phyloP scores from a whole-genome alignment of 2,797 vertebrate species.

The Mormyrus proboscirostris region DNA sequence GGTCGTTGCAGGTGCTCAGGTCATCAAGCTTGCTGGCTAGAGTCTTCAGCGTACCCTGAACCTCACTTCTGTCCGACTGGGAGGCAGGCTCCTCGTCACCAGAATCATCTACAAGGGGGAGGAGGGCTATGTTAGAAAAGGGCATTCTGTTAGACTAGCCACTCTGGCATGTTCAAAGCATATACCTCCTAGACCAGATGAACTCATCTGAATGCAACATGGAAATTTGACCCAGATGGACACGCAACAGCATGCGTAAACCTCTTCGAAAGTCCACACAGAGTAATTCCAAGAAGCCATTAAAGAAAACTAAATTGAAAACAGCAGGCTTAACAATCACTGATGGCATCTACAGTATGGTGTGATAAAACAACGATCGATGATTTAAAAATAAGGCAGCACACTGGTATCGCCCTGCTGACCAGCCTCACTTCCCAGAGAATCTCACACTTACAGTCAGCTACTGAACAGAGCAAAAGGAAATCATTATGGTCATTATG shows the following conservation, averaged over 20 bases:
- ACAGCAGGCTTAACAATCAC: neutral
- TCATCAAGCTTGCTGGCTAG: constrained; percentile 89
- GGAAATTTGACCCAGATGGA: neutral
- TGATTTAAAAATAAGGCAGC: neutral
- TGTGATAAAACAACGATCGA: neutral
- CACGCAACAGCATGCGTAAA: neutral
- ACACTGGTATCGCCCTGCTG: neutral
- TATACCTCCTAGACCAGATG: neutral
- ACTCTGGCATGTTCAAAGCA: neutral
- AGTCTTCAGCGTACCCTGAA: constrained; percentile 78
- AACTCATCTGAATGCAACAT: neutral
- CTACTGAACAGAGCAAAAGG: neutral
- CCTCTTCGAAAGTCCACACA: neutral
- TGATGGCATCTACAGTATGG: neutral
- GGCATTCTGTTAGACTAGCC: neutral
- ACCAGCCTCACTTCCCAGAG: neutral
- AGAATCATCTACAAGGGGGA: constrained; percentile 78
- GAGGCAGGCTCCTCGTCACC: constrained; percentile 84
- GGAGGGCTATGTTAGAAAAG: neutral
- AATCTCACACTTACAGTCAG: neutral
- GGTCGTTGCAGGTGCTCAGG: constrained; percentile 90
- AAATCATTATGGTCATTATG: neutral
- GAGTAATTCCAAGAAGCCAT: neutral
- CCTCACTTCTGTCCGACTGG: constrained; percentile 83
- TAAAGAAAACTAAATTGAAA: neutral